phyloP scores from a whole-genome alignment of 1,140 invertebrate species.

The Dysdera silvatica region DNA sequence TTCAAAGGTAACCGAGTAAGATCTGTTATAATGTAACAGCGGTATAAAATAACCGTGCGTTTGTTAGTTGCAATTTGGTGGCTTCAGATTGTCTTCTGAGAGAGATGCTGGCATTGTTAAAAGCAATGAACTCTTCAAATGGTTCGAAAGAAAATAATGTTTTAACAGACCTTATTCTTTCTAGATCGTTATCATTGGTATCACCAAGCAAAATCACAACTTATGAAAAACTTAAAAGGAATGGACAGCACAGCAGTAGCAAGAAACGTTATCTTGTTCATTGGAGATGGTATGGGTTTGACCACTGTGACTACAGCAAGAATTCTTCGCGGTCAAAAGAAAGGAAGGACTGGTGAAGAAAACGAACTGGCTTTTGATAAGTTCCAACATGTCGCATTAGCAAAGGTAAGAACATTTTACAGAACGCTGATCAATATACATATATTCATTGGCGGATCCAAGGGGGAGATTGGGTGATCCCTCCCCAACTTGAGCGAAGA shows the following conservation, averaged over 20 bases:
- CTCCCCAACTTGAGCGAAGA: too few species aligned
- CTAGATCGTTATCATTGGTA: slow-evolving; percentile 32
- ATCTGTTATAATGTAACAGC: too few species aligned
- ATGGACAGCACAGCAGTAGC: slow-evolving; percentile 45
- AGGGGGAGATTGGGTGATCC: too few species aligned
- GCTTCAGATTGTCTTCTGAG: too few species aligned
- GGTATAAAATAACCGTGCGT: too few species aligned
- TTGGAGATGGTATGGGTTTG: slow-evolving; percentile 90
- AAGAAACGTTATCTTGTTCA: slow-evolving; percentile 82
- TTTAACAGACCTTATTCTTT: neutral
- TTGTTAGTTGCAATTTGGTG: too few species aligned
- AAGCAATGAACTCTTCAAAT: too few species aligned
- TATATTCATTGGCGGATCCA: too few species aligned
- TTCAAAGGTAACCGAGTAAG: too few species aligned
- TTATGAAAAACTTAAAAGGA: slow-evolving; percentile 17
- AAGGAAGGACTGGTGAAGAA: slow-evolving; percentile 52
- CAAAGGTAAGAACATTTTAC: slow-evolving; percentile 79
- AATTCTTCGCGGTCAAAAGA: slow-evolving; percentile 44
- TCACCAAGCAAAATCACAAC: slow-evolving; percentile 13
- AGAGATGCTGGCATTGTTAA: too few species aligned
- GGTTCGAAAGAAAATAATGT: too few species aligned
- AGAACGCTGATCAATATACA: too few species aligned
- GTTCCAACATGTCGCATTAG: slow-evolving; percentile 69
- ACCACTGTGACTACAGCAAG: slow-evolving; percentile 80
- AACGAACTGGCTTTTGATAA: slow-evolving; percentile 68